Evolutionary conservation across 1,140 invertebrate species (phyloP), one percentile per base, ranked within the genome.

Genomic region (Drosophila jambulina): DNA sequence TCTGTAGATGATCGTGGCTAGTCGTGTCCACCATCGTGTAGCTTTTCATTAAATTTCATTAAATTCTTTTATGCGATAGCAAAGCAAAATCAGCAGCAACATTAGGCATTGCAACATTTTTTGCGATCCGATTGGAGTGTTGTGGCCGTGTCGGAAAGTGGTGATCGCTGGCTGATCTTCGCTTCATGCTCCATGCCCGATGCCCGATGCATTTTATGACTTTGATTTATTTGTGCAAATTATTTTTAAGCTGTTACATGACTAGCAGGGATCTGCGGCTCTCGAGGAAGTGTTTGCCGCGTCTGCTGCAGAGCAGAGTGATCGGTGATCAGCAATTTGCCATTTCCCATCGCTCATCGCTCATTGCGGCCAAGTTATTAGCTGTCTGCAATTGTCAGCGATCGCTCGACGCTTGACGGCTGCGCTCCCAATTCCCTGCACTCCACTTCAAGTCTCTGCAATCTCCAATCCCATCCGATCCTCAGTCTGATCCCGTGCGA

Each of bases 21-120:
- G 60, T 90, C 84, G 85, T 90, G 85, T 90, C 84, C 64, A 72
- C 65, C 70, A 79, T 85, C 85, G 84, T 82, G 86, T 90, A 90
- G 78, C 85, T 75, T 90, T 91, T 90, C 86, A 90, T 90, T 91
- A 82, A 85, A 91, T 91, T 91, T 85, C 86, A 90, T 90, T 90
- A 90, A 90, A 90, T 90, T 90, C 85, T 90, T 90, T 90, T 79
- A 85, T 85, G 85, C 81, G 84, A 90, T 88, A 84, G 67, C 85
- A 88, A 84, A 80, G 67, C 58, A 62, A 64, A 56, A 65, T 65
- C 65, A 64, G 62, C 65, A 68, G 62, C 53, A 57, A 75, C 61
- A 71, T 48, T 56, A 51, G 5, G 45, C 54, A 72, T 74, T 83
- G 75, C 75, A 80, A 75, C 81, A 63, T 68, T 67, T 67, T 56